Base-by-base conservation (phyloP, 2,113 vertebrate species). In the Rattus rattus region DNA sequence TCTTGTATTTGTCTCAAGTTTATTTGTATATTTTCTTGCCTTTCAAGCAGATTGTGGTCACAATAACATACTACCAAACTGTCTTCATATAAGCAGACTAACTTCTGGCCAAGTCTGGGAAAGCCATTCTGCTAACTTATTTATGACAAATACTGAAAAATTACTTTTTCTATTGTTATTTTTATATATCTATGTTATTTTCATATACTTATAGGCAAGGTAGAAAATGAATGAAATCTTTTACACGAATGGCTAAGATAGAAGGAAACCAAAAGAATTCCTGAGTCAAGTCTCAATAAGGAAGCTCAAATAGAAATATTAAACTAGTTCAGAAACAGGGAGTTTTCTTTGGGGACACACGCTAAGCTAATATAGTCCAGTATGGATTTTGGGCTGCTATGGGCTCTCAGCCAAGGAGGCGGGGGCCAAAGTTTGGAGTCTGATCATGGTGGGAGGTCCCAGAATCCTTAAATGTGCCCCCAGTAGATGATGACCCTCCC, bases 11-110 rank as follows among this genome's bases (percentile, higher is more conserved):
- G 61, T 76, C 79, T 96, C 16, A 65, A 95, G 33, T 96, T 96
- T 95, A 88, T 92, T 88, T 97, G 47, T 85, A 93, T 96, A 67
- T 88, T 95, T 94, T 54, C 88, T 67, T 95, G 52, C 36, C 75
- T 97, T 88, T 96, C 61, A 97, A 92, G 92, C 85, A 94, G 84
- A 90, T 84, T 94, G 39, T 92, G 88, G 97, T 94, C 81, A 96
- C 33, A 95, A 86, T 75, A 90, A 95, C 11, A 95, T 72, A 96
- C 80, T 33, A 97, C 65, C 56, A 96, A 97, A 49, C n/a, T 94
- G 20, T 93, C 81, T 52, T 88, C 93, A 67, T 85, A 91, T 30
- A 67, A 69, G 88, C 8, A 93, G 54, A 92, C 14, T 87, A 94
- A 96, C 87, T 76, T 90, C 90, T 95, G 36, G 65, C 79, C n/a